phyloP scores from a whole-genome alignment of 2,888 invertebrate genomes.

The Athrips mouffetella region DNA sequence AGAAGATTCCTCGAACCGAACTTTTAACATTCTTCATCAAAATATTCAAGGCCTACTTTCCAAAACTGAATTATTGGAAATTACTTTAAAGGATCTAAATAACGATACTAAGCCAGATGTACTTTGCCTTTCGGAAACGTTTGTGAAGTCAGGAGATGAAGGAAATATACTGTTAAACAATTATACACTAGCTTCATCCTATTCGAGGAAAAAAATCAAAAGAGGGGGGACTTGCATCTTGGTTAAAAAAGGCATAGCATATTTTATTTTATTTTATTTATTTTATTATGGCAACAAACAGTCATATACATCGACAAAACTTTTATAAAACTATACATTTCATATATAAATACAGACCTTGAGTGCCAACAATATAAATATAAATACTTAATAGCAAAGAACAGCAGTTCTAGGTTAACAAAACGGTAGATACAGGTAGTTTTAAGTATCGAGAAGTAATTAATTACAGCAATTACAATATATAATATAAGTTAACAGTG shows the following conservation, averaged over 20 bases:
- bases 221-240: neutral
- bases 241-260: neutral
- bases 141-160: neutral
- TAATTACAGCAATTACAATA: too few species aligned
- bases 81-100: neutral
- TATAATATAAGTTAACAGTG: too few species aligned
- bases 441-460: too few species aligned
- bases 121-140: neutral
- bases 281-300: neutral
- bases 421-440: too few species aligned
- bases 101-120: neutral
- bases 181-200: neutral
- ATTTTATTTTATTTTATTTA: neutral
- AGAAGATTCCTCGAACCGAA: too few species aligned
- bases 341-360: too few species aligned
- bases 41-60: neutral
- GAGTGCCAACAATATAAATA: too few species aligned
- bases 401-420: too few species aligned
- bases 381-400: too few species aligned
- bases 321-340: too few species aligned
- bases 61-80: neutral
- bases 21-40: neutral
- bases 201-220: neutral
- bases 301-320: too few species aligned
- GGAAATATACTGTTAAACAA: neutral